These are phyloP conservation scores for Drosophila mettleri DNA, from an alignment of 2,888 invertebrate species.

Conservation along the genomic window DNA sequence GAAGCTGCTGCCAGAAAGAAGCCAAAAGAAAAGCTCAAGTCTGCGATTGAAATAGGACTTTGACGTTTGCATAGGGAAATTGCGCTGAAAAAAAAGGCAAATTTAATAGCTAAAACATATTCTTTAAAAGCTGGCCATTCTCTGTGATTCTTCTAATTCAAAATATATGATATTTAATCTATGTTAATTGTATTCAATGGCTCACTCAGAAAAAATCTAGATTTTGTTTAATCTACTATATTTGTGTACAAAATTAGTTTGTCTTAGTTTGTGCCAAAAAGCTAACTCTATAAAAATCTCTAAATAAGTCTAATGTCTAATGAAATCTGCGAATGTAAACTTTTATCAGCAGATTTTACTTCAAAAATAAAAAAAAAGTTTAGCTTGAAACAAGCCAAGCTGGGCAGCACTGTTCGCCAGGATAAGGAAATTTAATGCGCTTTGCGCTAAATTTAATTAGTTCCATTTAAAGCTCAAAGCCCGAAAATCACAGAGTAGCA, in stretches of 20 bases:
- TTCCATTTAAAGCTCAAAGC: slow-evolving; percentile 67
- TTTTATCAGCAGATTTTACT: background rate
- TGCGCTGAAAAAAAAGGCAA: background rate
- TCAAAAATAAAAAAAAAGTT: background rate
- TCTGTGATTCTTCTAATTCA: background rate
- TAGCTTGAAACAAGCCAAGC: background rate
- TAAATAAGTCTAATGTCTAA: too few species aligned
- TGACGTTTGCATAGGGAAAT: background rate
- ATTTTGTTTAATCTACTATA: too few species aligned
- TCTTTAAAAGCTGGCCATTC: background rate
- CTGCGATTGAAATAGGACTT: background rate
- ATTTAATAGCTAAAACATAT: background rate
- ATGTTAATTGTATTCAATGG: too few species aligned
- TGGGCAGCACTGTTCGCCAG: background rate
- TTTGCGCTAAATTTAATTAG: slow-evolving; percentile 72
- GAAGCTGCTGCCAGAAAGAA: background rate
- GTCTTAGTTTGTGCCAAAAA: too few species aligned
- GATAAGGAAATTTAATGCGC: slow-evolving; percentile 67
- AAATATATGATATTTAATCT: too few species aligned
- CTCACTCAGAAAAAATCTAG: too few species aligned
- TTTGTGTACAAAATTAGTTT: too few species aligned
- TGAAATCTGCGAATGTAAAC: too few species aligned
- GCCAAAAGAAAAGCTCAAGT: background rate
- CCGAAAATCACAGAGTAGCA: slow-evolving; percentile 30
- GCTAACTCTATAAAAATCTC: too few species aligned